A percentile compares a stretch with the other conserved stretches of the same genome.
Conservation (phyloP, 2,888 invertebrate genomes). For the Protophormia terraenovae region DNA sequence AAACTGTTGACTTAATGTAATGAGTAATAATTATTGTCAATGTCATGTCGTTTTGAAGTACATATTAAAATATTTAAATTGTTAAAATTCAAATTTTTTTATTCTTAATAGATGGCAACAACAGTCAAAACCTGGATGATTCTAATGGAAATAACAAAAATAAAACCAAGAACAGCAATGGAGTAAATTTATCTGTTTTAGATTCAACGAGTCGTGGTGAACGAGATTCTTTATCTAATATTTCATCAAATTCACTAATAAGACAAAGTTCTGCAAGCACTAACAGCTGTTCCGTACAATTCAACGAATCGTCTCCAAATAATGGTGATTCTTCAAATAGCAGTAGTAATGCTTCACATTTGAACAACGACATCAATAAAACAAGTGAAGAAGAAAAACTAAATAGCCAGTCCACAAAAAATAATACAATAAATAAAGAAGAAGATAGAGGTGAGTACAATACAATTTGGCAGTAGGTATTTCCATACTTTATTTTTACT, state of each 20-base stretch:
- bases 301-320: constrained; percentile 60
- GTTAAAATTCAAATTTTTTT: too few species aligned
- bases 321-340: constrained; percentile 57
- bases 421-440: constrained; percentile 69
- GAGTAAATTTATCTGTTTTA: constrained; percentile 30
- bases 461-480: too few species aligned
- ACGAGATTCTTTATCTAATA: constrained; percentile 41
- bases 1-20: too few species aligned
- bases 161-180: constrained; percentile 29
- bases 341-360: constrained; percentile 49
- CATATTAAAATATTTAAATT: too few species aligned
- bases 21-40: too few species aligned
- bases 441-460: constrained; percentile 72
- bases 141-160: constrained; percentile 45
- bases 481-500: too few species aligned
- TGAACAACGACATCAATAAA: constrained; percentile 43
- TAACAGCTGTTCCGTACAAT: constrained; percentile 49
- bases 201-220: constrained; percentile 50
- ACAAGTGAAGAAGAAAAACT: constrained; percentile 60
- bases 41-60: too few species aligned
- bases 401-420: constrained; percentile 39
- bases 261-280: constrained; percentile 48
- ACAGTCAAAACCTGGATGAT: constrained; percentile 51
- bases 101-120: constrained; percentile 46
- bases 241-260: constrained; percentile 43